Conservation (phyloP, 2,113 vertebrate genomes). For the Amazona vittata region DNA sequence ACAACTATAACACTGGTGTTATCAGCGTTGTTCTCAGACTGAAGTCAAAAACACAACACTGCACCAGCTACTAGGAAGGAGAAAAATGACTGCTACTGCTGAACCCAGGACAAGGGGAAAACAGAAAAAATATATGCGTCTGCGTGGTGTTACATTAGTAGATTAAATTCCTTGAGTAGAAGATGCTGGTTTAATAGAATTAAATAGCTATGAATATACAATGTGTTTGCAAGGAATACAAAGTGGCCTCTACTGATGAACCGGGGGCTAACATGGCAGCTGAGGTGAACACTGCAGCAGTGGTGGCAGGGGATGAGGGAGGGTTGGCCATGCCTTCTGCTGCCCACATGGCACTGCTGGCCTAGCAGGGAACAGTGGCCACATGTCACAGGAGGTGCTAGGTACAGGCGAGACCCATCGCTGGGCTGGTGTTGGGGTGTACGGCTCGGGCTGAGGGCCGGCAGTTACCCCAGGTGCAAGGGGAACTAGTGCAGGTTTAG, state of each 20-base stretch:
- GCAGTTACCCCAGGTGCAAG: no score
- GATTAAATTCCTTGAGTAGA: no score
- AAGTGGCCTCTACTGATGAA: no score
- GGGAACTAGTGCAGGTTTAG: background rate
- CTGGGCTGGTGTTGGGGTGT: background rate
- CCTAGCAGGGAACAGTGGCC: background rate
- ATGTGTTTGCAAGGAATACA: background rate
- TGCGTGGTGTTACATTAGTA: background rate
- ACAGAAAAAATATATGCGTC: background rate
- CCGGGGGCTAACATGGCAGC: background rate
- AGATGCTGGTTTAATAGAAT: background rate
- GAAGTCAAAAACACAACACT: background rate
- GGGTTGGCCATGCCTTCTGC: background rate
- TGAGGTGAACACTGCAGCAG: background rate
- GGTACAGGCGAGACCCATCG: background rate
- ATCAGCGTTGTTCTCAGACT: background rate
- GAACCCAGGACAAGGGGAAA: background rate
- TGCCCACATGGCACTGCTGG: background rate
- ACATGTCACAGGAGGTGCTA: background rate
- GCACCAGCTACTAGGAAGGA: background rate
- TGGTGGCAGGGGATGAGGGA: background rate
- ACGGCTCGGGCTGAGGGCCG: background rate
- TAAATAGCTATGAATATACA: no score
- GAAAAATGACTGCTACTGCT: background rate
- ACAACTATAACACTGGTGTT: background rate